Base-by-base conservation (phyloP, 1,140 invertebrate species). In the Eurosta solidaginis region DNA sequence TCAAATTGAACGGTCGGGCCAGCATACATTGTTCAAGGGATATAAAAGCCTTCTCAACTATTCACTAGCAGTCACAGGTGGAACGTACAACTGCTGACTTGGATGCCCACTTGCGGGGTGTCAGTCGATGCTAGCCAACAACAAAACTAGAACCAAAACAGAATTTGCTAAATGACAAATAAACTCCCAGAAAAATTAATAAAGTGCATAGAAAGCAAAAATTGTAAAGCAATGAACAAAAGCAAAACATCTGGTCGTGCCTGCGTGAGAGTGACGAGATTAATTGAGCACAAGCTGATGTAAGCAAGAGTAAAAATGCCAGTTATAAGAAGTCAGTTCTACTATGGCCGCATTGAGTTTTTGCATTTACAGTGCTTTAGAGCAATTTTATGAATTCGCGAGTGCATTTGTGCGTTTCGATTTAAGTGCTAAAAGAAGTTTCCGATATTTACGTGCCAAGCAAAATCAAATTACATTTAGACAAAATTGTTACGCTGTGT, bases 301-400 rank as follows among this genome's bases (percentile, higher is more conserved):
- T 25, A 17, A 77, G 36, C 22, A 54, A 77, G 75, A 76, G 20
- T 22, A 14, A 76, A 49, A 76, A 54, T 17, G 20, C 9, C 17
- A 20, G 22, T 7, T 50, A 20, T 14, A 50, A 49, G 42, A 36
- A 14, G 17, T 22, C n/a, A 17, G 33, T 68, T 68, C 29, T 20
- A 75, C 3, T 54, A 87, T 87, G 85, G 87, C 83, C 76, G 84
- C 85, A 81, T 78, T 87, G 79, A 79, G 80, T 75, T 80, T 83
- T 74, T 79, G 85, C 42, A 78, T 77, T 45, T 80, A 78, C 76
- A 79, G 78, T 79, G 79, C 82, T 20, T 52, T 85, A 74, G 77
- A 81, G 33, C 84, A 85, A 50, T 54, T 87, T 22, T 82, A 80
- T 78, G 83, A 83, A 80, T 80, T 87, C 25, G 79, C 82, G 79